Base-by-base conservation (phyloP, 92 coral and sea anemone species). In the Metridium senile region DNA sequence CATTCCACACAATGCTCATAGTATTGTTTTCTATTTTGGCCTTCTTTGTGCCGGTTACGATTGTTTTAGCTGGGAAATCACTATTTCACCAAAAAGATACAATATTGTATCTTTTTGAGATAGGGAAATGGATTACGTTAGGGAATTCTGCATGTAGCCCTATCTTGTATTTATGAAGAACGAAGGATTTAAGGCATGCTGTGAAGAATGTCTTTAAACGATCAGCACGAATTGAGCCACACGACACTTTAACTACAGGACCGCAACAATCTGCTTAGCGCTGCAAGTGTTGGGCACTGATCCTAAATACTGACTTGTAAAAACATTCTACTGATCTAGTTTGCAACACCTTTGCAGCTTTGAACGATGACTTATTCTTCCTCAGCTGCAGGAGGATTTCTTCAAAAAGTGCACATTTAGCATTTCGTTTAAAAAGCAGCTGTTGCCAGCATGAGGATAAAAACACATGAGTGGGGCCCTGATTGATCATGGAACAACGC, bases 141-240 rank as follows among this genome's bases (percentile, higher is more conserved):
- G 59, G 59, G 4, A 68, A 43, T 26, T 70, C 75, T 45, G 28
- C 57, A 16, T 1, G 39, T 6, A 70, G 19, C 17, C 75, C 75
- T 2, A 4, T 70, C 9, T 19, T 68, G 28, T 68, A 70, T 19
- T 25, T 70, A 27, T 70, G 75, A 49, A 31, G 75, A 11, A 70
- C 45, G 75, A 22, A 51, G 30, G 62, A 70, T 10, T 32, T 70
- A 2, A 26, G 58, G 21, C 26, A 35, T 23, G 74, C 74, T 1
- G 74, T 43, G 2, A 68, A n/a, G 34, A 13, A 21, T 7, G 22
- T 46, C n/a, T 27, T 30, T 35, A 22, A 8, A 34, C 16, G 58
- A 3, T 22, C 28, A 26, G 21, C 13, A 26, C 11, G 33, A 1
- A 54, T 19, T 13, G 59, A 3, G 3, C 59, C 59, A 4, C 13